Evolutionary conservation across 2,113 vertebrate genomes (phyloP), one percentile per base, ranked within the genome.

Genomic region (Haemorhous mexicanus): DNA sequence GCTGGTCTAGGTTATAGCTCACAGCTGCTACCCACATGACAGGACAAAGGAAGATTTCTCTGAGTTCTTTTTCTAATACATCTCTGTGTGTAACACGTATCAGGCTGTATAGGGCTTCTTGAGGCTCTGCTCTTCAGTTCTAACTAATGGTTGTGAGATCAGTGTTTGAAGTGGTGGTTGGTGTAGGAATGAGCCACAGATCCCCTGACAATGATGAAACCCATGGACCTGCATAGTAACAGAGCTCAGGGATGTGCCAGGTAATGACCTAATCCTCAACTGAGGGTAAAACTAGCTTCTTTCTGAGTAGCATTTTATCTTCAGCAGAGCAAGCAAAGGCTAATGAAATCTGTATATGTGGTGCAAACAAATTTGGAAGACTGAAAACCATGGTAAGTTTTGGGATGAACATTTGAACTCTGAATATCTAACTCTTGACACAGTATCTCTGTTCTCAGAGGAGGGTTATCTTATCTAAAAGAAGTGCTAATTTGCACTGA

Each of bases 381-480:
- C 26, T 47, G 74, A 80, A 92, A 64, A 73, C 39, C 27, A 4
- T 80, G 16, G 5, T 74, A 87, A 33, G 3, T 89, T 27, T 80
- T 35, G 44, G 73, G 64, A 92, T 86, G 49, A 80, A 61, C 24
- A 50, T 76, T 69, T 67, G 72, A 76, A 90, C 58, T 91, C 24
- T 55, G 68, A 94, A 79, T 44, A 89, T 47, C 53, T 83, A 69
- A 87, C 44, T 43, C 80, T 53, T 50, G 46, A 62, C 46, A 85
- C 16, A 41, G 22, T 66, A 62, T 94, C 44, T 37, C 5, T 87
- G 37, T 37, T 82, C 35, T 72, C 61, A 63, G 47, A 92, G 41
- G 43, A 89, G 11, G 41, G 30, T 84, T 96, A 94, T 94, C 92
- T 95, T 94, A 91, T 90, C 96, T 75, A 70, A 62, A 23, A 75